Evolutionary conservation across 2,888 invertebrate genomes (phyloP), one percentile per base, ranked within the genome.

Genomic region (Tiliacea citrago): DNA sequence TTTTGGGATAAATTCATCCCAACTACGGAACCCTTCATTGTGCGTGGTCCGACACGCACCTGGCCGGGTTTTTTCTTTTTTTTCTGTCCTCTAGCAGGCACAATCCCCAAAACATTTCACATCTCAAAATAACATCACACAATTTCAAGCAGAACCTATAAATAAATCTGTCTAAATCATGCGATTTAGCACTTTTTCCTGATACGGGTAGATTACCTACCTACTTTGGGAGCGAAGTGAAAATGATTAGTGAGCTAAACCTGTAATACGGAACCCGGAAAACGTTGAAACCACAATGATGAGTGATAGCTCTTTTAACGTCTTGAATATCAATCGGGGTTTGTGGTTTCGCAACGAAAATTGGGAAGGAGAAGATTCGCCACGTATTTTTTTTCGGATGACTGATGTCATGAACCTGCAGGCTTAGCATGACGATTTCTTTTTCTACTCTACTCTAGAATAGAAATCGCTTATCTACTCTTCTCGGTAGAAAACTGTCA

Each of bases 311-410:
- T 71, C 63, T 67, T 49, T 69, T 73, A 55, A 55, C 73, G 71
- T 67, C 78, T 74, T 84, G 85, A 84, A 84, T 84, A 77, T 76
- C 85, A 84, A 84, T 84, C 63, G 63, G 13, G 60, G n/a, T 68
- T 75, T n/a, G 57, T 39, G 39, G 51, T 24, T 58, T 35, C 42
- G 24, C 55, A 5, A 12, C 5, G 42, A 47, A 72, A 47, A 53
- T 55, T 71, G n/a, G 18, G 7, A 1, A 13, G 0, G 3, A 42
- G 2, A 9, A 57, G 16, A 51, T 16, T 70, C 21, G 16, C 21
- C 7, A 49, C 39, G 7, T 51, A n/a, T 63, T 21, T 66, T 67
- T n/a, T 69, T 67, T n/a, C 69, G 39, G 5, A 0, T 39, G 29
- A 29, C 29, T 29, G 29, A 29, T 29, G 29, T 29, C 29, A 29